Percentiles rank a stretch among this genome's conserved stretches.
These are phyloP conservation scores for Triplophysa rosa DNA, from an alignment of 2,113 vertebrate genomes.

Conservation along the genomic window DNA sequence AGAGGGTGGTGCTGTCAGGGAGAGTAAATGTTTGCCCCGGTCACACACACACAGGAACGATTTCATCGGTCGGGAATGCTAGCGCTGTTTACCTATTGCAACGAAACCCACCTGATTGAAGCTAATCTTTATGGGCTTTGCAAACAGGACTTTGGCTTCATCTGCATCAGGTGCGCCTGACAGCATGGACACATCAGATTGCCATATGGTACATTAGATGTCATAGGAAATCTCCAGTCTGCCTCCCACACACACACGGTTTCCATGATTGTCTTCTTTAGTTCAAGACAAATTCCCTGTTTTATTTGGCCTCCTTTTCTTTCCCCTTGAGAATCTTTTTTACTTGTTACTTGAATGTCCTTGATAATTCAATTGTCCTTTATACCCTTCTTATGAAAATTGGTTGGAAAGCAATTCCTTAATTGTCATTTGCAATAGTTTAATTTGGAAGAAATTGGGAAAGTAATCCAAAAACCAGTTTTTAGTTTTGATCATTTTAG, in stretches of 20 bases:
- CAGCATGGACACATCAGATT: constrained; percentile 34
- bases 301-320: constrained; percentile 57
- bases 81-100: constrained; percentile 77
- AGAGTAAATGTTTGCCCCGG: constrained; percentile 76
- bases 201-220: constrained; percentile 60
- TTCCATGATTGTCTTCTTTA: constrained; percentile 57
- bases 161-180: constrained; percentile 32
- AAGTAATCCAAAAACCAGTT: background rate
- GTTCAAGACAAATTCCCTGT: constrained; percentile 26
- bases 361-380: constrained; percentile 56
- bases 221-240: constrained; percentile 41
- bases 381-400: constrained; percentile 33
- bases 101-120: constrained; percentile 76
- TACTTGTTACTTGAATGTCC: constrained; percentile 26
- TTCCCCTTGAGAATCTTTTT: constrained; percentile 43
- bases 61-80: constrained; percentile 77
- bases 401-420: constrained; percentile 34
- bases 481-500: no score
- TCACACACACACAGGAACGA: constrained; percentile 63
- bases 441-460: constrained; percentile 13
- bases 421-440: constrained; percentile 37
- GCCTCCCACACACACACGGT: constrained; percentile 40
- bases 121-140: constrained; percentile 79
- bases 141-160: constrained; percentile 78
- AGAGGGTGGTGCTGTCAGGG: constrained; percentile 66